phyloP scores from a whole-genome alignment of 2,888 invertebrate genomes.

The Drosophila aldrichi region DNA sequence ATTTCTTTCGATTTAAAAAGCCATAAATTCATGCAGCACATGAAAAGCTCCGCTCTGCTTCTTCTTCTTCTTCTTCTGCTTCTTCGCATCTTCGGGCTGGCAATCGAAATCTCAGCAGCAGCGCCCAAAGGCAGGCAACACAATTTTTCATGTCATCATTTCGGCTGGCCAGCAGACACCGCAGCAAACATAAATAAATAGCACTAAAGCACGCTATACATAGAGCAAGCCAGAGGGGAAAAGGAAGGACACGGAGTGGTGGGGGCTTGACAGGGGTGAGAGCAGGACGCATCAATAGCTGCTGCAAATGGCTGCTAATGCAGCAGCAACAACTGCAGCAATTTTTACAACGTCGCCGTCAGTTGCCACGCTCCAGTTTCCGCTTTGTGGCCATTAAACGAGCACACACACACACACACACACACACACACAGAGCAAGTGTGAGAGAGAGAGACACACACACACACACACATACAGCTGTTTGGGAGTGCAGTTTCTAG shows the following conservation, averaged over 20 bases:
- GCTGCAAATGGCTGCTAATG: constrained; percentile 78
- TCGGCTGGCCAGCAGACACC: constrained; percentile 56
- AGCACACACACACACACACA: constrained; percentile 40
- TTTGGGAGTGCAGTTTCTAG: constrained; percentile 16
- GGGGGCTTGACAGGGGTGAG: not conserved
- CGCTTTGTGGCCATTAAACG: constrained; percentile 77
- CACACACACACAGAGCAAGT: constrained; percentile 7
- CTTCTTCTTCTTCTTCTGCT: not conserved
- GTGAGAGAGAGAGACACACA: constrained; percentile 1
- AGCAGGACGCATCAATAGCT: constrained; percentile 60
- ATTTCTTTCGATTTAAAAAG: constrained; percentile 76
- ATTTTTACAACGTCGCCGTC: constrained; percentile 50
- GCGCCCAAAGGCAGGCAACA: constrained; percentile 64
- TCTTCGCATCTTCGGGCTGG: constrained; percentile 25
- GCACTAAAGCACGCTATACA: constrained; percentile 57
- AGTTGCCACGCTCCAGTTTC: constrained; percentile 76
- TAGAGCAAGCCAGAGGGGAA: constrained; percentile 14
- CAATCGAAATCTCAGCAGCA: constrained; percentile 50
- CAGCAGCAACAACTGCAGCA: constrained; percentile 67
- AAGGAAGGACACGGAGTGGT: constrained; percentile 5
- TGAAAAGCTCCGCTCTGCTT: constrained; percentile 26
- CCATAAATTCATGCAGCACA: constrained; percentile 60
- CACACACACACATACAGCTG: constrained; percentile 8
- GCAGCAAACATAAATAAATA: constrained; percentile 73
- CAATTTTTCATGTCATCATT: constrained; percentile 78